Conservation (phyloP, 2,113 vertebrate species). For the Dicrurus megarhynchus region DNA sequence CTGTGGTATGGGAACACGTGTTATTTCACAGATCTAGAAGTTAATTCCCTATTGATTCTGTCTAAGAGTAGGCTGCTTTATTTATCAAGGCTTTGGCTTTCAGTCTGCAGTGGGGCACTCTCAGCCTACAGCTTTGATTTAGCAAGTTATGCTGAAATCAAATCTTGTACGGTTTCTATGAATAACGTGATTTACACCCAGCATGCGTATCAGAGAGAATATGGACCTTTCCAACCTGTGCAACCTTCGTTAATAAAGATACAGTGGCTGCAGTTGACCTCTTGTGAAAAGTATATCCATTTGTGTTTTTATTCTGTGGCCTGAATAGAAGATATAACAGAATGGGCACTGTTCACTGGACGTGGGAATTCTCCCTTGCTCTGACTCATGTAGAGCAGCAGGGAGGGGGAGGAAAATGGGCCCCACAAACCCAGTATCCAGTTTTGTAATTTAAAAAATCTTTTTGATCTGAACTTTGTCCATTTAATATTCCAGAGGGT, state of each 20-base stretch:
- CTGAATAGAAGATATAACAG: not conserved
- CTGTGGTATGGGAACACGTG: not conserved
- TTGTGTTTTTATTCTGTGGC: not conserved
- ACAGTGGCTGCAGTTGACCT: conserved; percentile 5
- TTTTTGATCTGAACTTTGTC: conserved; percentile 18
- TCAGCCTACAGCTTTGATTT: not conserved
- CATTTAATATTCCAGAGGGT: not conserved
- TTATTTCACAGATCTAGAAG: not conserved
- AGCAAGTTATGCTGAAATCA: not conserved
- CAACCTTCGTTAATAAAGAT: not conserved
- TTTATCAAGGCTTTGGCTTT: not conserved
- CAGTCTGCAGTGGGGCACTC: not conserved
- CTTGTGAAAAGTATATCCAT: not conserved
- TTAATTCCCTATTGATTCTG: not conserved
- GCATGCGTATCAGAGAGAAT: fast-evolving
- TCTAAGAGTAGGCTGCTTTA: not conserved
- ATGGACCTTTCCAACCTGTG: not conserved
- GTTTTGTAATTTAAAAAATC: not conserved
- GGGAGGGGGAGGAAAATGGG: not conserved
- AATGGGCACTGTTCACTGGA: conserved; percentile 11
- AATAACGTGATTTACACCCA: not conserved
- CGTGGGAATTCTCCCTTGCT: conserved; percentile 22
- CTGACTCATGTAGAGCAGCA: not conserved
- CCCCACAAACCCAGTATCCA: not conserved
- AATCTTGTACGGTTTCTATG: not conserved